Conservation (phyloP, 2,888 invertebrate species). For the Morpho helenor region DNA sequence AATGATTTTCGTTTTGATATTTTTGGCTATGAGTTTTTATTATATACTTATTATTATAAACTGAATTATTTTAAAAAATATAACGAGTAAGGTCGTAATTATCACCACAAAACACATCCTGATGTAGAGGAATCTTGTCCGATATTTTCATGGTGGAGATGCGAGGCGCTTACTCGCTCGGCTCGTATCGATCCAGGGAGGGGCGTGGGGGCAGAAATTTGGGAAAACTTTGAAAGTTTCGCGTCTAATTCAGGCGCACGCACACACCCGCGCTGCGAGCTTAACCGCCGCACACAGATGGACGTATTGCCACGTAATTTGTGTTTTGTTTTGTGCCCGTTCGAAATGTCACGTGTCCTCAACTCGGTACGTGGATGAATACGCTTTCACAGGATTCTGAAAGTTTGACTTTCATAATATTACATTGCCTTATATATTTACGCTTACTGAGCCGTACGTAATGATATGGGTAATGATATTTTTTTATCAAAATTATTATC, state of each 20-base stretch:
- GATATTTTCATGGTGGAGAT: constrained; percentile 68
- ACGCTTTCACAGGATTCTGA: constrained; percentile 34
- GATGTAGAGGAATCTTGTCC: constrained; percentile 66
- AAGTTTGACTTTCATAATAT: constrained; percentile 21
- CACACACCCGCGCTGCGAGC: constrained; percentile 62
- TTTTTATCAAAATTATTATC: too few relatives aligned
- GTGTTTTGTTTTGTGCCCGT: constrained; percentile 64
- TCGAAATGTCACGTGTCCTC: constrained; percentile 67
- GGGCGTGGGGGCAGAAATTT: constrained; percentile 70
- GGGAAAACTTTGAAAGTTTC: constrained; percentile 80
- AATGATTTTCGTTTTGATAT: too few relatives aligned
- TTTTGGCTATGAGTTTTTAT: background rate
- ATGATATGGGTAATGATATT: too few relatives aligned
- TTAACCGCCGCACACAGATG: constrained; percentile 53
- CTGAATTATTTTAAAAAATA: too few relatives aligned
- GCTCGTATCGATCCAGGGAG: constrained; percentile 69
- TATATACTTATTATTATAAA: too few relatives aligned
- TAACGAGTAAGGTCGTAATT: constrained; percentile 45
- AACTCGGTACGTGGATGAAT: constrained; percentile 29
- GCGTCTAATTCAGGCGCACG: constrained; percentile 80
- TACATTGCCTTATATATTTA: constrained; percentile 14
- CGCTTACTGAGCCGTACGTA: background rate
- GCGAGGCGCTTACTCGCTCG: constrained; percentile 62
- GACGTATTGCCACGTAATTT: constrained; percentile 56
- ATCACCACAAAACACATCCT: constrained; percentile 60